Base-by-base conservation (phyloP, 2,113 vertebrate genomes). In the Struthidea cinerea region DNA sequence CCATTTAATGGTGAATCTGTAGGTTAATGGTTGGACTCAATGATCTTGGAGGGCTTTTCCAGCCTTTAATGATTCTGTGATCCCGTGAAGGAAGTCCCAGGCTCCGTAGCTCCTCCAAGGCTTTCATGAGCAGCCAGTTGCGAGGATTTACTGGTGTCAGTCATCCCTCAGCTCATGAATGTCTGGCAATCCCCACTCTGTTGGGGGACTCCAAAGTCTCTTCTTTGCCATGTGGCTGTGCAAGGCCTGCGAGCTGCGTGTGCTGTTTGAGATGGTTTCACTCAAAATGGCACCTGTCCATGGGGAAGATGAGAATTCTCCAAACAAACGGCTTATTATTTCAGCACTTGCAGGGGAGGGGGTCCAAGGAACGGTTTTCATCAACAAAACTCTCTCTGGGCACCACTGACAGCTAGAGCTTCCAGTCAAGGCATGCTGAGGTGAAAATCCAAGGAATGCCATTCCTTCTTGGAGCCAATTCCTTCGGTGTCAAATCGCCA, bases 351-450 rank as follows among this genome's bases (percentile, higher is more conserved):
- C 37, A 21, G 10, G 33, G 68, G 80, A 92, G 30, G 50, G 50
- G 63, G 7, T 53, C 37, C 67, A 39, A 82, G 63, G 67, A 80
- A 75, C 0, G 3, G 53, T 78, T 92, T 94, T 61, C 81, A 75
- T 89, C 92, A 87, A 75, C 87, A 91, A 35, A 96, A 52, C 14
- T 63, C 81, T 76, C 89, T 85, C 89, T 89, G 80, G 86, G 86
- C 53, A 63, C 69, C 70, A 52, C 0, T 89, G 87, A 92, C 86
- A 92, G 84, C 84, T 65, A 80, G 42, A 96, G 50, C 52, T 71
- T 64, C 88, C 57, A 87, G 50, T 68, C 61, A 44, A 76, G 65
- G 55, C 77, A 41, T 21, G 74, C 89, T 69, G 86, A 81, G 91
- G 89, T 85, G 77, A 59, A 95, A 84, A 92, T 57, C 92, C 77